Base-by-base conservation (phyloP, 2,888 invertebrate species). In the Lysandra coridon region DNA sequence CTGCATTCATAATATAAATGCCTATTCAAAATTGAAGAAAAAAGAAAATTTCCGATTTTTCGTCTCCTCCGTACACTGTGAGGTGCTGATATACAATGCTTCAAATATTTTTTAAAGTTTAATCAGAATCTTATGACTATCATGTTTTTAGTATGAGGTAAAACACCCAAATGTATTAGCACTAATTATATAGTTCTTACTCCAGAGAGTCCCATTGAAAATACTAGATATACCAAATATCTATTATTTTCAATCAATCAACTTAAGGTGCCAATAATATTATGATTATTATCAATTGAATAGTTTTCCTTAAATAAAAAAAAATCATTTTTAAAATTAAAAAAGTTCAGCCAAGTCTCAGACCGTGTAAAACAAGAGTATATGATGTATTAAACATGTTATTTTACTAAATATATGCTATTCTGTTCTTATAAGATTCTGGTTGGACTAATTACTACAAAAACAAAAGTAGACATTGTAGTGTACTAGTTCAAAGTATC, bases 81-180 rank as follows among this genome's bases (percentile, higher is more conserved):
- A 44, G 74, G 74, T 74, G 74, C 44, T 73, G 23, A 73, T 74
- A 23, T 37, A 40, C 40, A 73, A 37, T n/a, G 33, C 37, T 73
- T 37, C 40, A 40, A 37, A 4, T 73, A n/a, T n/a, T 23, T 40
- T 44, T n/a, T 33, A 33, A 1, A 33, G 69, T 69, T 33, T 14
- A 33, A 37, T 33, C 33, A 37, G 33, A 69, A 69, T 69, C 69
- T 69, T 12, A 23, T 23, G 23, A 60, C n/a, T 1, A 33, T 69
- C 4, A 6, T 33, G 10, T 73, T 30, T 30, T 30, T 14, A 30
- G 53, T 14, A 12, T 53, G 7, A 53, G 10, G 53, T 53, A 12
- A 53, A 14, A 53, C 12, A 40, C 6, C 1, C 40, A 40, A 40
- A 5, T 40, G 5, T 53, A 53, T 53, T 12, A 12, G 53, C 12